Conservation (phyloP, 1,140 invertebrate species). For the Philotrypesis tridentata region DNA sequence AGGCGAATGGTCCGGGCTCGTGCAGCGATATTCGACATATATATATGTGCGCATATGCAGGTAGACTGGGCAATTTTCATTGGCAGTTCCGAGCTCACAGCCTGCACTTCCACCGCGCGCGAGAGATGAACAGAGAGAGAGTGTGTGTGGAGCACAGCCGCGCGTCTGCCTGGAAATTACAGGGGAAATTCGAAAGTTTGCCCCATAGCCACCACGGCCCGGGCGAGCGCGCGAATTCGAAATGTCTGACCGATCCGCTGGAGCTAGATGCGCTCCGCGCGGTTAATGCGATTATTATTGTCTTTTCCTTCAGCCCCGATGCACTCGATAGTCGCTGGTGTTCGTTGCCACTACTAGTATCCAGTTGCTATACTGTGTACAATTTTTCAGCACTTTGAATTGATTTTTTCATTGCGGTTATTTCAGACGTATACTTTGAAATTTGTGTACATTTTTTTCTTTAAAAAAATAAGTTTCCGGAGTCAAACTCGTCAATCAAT, state of each 20-base stretch:
- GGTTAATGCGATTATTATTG: slow-evolving; percentile 13
- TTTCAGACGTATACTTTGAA: no score
- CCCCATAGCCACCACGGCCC: neutral
- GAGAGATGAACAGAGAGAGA: slow-evolving; percentile 33
- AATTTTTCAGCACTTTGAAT: no score
- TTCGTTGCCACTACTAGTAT: no score
- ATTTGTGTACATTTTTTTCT: no score
- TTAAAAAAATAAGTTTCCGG: no score
- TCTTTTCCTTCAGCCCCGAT: no score
- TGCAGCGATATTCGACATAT: neutral
- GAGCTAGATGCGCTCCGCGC: neutral
- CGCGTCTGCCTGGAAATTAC: slow-evolving; percentile 64
- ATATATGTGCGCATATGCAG: no score
- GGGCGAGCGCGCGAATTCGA: slow-evolving; percentile 49
- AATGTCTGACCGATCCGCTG: slow-evolving; percentile 48
- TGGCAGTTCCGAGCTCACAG: slow-evolving; percentile 52
- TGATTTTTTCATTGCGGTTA: no score
- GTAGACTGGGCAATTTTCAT: slow-evolving; percentile 55
- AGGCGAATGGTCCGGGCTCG: neutral
- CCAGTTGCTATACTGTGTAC: no score
- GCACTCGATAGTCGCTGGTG: no score
- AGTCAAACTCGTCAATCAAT: no score
- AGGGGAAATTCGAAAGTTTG: slow-evolving; percentile 67
- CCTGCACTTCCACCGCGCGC: neutral
- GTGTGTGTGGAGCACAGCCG: slow-evolving; percentile 51